Conservation (phyloP, 2,888 invertebrate genomes). For the Monoplex corrugatus region DNA sequence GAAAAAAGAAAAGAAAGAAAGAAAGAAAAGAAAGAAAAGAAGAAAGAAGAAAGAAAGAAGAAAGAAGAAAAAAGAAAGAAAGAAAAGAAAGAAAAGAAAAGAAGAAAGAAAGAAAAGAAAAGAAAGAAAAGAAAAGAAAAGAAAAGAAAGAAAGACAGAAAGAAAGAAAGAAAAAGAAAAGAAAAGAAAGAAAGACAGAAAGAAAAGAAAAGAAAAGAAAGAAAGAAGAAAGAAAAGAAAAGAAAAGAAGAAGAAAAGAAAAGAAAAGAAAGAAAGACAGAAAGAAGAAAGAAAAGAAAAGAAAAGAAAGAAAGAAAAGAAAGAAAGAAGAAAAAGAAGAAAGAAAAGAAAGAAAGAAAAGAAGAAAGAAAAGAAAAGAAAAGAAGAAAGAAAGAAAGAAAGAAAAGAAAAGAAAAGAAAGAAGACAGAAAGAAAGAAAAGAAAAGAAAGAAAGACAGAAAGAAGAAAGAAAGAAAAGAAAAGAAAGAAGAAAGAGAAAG, state of each 20-base stretch:
- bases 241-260: background rate
- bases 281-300: background rate
- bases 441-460: no score
- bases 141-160: background rate
- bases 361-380: constrained; percentile 10
- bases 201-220: background rate
- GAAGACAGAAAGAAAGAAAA: no score
- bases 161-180: background rate
- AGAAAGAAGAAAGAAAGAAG: background rate
- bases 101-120: background rate
- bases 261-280: background rate
- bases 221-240: background rate
- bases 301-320: background rate
- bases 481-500: background rate
- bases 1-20: background rate
- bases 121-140: background rate
- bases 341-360: background rate
- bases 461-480: background rate
- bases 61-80: background rate
- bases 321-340: background rate
- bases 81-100: background rate
- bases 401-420: constrained; percentile 3
- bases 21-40: constrained; percentile 1
- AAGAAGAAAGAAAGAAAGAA: constrained; percentile 10
- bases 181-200: background rate